Evolutionary conservation across 2,113 vertebrate species (phyloP), one percentile per base, ranked within the genome.

Genomic region (Sinocyclocheilus grahami): DNA sequence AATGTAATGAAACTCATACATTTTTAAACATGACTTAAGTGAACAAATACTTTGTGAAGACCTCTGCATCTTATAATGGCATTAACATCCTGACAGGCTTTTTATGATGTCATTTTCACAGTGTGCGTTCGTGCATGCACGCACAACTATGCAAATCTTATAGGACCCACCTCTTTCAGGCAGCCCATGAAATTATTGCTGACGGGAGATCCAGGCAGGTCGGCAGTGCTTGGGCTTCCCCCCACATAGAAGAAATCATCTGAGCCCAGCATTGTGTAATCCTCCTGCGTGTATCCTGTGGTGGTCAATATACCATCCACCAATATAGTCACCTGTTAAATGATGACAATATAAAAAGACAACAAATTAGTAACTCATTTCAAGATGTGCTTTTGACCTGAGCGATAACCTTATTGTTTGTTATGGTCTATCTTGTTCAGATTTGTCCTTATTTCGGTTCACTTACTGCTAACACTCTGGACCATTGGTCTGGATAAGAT

Each of bases 171-270:
- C 97, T 99, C 98, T 95, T 96, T 96, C 55, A 99, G 96, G 91
- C 98, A 99, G 90, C 98, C 98, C 97, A 99, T 98, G 93, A 99
- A 99, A 92, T 99, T 99, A 95, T 99, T 99, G 97, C 98, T 99
- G 91, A 99, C 98, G 2, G 98, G 98, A 63, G 98, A 99, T 24
- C 98, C 98, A 18, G 98, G 98, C 85, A 99, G 94, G 91, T 99
- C 98, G 0, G 98, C 98, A 0, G 98, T 99, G 87, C 97, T 99
- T 14, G 97, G 98, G 89, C 98, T 99, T 85, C 98, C 98, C 74
- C 98, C 98, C 55, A 99, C 98, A 0, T 99, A 99, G 95, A 99
- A 99, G 95, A 99, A 99, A 93, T 99, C 98, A 84, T 99, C 98
- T 0, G 98, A 99, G 83, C 98, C 98, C 92, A 99, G 94, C 98